Evolutionary conservation across 1,140 invertebrate species (phyloP).

Genomic region (Psilanteris sp.): DNA sequence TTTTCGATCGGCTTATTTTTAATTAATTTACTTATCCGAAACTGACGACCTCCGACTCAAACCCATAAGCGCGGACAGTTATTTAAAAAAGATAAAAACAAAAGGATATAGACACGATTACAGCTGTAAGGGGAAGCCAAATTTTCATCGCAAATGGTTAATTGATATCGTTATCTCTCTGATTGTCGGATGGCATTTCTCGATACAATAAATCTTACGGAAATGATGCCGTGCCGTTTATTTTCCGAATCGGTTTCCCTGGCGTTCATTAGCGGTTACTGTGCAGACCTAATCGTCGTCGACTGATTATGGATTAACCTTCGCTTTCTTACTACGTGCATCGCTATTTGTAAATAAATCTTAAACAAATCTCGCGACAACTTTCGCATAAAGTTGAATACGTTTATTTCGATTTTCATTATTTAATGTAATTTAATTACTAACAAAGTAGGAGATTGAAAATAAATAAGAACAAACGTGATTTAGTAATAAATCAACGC

Average conservation of each 20-base stretch:
- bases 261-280: conserved; percentile 31
- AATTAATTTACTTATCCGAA: conserved; percentile 39
- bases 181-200: conserved; percentile 29
- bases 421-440: too few relatives aligned
- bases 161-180: conserved; percentile 55
- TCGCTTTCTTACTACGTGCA: conserved; percentile 43
- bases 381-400: too few relatives aligned
- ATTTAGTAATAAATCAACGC: too few relatives aligned
- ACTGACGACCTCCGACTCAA: conserved; percentile 41
- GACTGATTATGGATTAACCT: conserved; percentile 37
- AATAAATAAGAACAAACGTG: too few relatives aligned
- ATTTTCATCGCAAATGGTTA: conserved; percentile 31
- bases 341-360: conserved; percentile 9
- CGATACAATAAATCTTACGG: conserved; percentile 34
- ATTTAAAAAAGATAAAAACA: too few relatives aligned
- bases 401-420: too few relatives aligned
- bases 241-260: conserved; percentile 30
- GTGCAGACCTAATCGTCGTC: conserved; percentile 17
- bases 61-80: conserved; percentile 48
- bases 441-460: too few relatives aligned
- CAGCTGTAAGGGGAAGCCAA: conserved; percentile 5
- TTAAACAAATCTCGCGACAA: too few relatives aligned
- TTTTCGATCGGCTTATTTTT: conserved; percentile 15
- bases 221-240: conserved; percentile 14
- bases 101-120: too few relatives aligned